These are phyloP conservation scores for Gymnocephalus cernua DNA, from an alignment of 2,113 vertebrate species.

Conservation along the genomic window DNA sequence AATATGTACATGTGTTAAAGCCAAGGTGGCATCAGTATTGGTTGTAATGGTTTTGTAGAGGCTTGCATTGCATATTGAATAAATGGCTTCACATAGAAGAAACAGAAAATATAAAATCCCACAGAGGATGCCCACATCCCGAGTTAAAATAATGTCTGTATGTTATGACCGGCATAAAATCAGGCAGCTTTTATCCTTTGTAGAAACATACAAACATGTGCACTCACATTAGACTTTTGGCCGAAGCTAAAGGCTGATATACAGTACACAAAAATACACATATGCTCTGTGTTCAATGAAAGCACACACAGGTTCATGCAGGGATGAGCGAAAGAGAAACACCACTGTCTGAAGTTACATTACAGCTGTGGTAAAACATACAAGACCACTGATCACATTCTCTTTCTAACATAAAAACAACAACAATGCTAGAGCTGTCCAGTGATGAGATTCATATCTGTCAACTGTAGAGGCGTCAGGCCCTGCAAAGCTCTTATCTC, in stretches of 20 bases:
- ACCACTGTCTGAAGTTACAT: not conserved
- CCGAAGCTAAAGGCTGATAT: too few species aligned
- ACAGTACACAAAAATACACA: not conserved
- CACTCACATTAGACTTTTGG: too few species aligned
- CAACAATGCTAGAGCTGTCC: not conserved
- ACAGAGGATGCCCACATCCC: not conserved
- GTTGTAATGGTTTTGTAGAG: too few species aligned
- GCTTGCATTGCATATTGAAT: not conserved
- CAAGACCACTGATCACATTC: not conserved
- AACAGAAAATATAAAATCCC: not conserved
- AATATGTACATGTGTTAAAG: not conserved
- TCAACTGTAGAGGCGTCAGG: not conserved
- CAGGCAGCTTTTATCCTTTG: not conserved
- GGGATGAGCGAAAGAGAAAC: not conserved
- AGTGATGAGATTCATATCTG: not conserved
- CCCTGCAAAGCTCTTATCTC: not conserved
- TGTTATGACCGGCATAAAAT: not conserved
- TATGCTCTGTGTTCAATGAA: not conserved
- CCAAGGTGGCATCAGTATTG: not conserved
- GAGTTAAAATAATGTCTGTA: not conserved
- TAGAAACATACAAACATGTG: not conserved
- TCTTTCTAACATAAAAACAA: not conserved
- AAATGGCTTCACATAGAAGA: not conserved
- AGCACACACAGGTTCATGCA: conserved; percentile 2
- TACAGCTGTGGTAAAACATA: not conserved